Evolutionary conservation across 1,140 invertebrate genomes (phyloP).

Genomic region (Chionoecetes opilio): DNA sequence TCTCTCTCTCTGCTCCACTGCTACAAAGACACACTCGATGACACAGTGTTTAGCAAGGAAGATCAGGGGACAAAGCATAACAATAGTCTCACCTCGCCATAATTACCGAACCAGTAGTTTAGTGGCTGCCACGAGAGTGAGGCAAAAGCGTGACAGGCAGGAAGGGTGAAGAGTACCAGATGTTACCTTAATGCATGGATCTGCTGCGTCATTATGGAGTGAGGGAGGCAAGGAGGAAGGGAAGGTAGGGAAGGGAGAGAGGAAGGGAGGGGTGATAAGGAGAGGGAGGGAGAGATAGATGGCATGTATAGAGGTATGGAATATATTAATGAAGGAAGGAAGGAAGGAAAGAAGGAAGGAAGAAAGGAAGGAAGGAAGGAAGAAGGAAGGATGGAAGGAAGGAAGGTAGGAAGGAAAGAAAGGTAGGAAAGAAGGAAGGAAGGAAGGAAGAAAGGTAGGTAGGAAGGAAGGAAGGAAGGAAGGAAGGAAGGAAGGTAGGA

Average conservation of each 20-base stretch:
- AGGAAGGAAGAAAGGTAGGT: constrained; percentile 7
- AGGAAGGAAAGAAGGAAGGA: not conserved
- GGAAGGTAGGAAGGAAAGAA: not conserved
- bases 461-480: not conserved
- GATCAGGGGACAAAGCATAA: too few relatives aligned
- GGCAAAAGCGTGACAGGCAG: too few relatives aligned
- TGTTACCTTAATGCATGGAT: not conserved
- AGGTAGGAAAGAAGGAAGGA: not conserved
- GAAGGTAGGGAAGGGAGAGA: not conserved
- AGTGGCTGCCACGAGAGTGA: too few relatives aligned
- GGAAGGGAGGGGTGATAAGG: not conserved
- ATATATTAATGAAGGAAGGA: not conserved
- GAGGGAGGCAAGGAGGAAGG: not conserved
- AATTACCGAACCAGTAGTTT: too few relatives aligned
- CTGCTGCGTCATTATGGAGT: not conserved
- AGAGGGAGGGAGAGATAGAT: not conserved
- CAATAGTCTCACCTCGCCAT: too few relatives aligned
- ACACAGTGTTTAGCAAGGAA: too few relatives aligned
- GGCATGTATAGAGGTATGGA: not conserved
- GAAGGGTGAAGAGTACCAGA: not conserved
- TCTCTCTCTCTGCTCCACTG: too few relatives aligned
- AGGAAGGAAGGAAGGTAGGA: not conserved
- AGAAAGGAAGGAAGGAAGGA: not conserved
- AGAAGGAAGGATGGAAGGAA: not conserved
- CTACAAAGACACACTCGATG: too few relatives aligned